Evolutionary conservation across 2,888 invertebrate genomes (phyloP), one percentile per base, ranked within the genome.

Genomic region (Acanthococcus lagerstroemiae): DNA sequence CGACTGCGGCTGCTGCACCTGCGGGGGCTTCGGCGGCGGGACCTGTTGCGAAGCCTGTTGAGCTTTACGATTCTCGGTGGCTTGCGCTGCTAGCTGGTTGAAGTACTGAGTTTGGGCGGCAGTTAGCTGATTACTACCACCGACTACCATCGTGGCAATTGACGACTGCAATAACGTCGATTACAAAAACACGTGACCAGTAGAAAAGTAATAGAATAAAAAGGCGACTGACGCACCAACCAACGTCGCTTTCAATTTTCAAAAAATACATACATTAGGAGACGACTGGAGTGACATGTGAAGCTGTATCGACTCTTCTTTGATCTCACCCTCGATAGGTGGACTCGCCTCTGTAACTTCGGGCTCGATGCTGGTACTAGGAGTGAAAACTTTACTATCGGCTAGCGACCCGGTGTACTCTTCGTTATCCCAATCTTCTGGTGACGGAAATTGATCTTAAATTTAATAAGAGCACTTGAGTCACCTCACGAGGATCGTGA

Each of bases 381-480:
- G 85, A 48, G 89, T 89, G 75, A 90, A 90, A 67, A 95, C 94
- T 81, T 95, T 95, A 55, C 91, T 92, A 76, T 95, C 95, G 70
- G 91, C 88, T 68, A 95, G 81, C 71, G 92, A 93, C 63, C 95
- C 95, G 46, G 92, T 91, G 82, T 95, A 95, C 76, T 95, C 95
- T 77, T 95, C 94, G 74, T 85, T 89, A 78, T 89, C 91, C 91
- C 88, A 92, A 77, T 88, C 89, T 74, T 85, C 85, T 73, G 83
- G 80, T 4, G 81, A 74, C 17, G 83, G 83, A 75, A 84, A 83
- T 68, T 76, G 76, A 57, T 73, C 77, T 69, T 22, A 19, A 24
- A 46, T n/a, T n/a, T n/a, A n/a, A n/a, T n/a, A n/a, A 12, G 55
- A 63, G 46, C 24, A 19, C 15, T 25, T 37, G 19, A 22, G 12